Percentiles rank a stretch among this genome's conserved stretches.
Evolutionary conservation across 2,888 invertebrate species (phyloP).

Genomic region (Drosophila fulvimacula): DNA sequence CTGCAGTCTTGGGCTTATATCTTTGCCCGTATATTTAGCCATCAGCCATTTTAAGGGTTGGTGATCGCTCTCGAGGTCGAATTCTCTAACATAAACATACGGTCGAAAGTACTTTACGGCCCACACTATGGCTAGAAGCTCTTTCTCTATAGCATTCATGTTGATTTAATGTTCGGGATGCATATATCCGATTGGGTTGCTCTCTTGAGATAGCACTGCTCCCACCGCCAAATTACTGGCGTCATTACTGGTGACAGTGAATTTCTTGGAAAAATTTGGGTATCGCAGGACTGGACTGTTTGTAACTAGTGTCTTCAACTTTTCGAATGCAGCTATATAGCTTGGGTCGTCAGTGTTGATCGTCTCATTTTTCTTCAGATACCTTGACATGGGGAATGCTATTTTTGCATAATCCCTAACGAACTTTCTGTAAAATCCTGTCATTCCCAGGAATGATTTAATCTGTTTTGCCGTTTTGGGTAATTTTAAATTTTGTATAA

Average conservation of each 20-base stretch:
- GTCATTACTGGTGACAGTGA: slow-evolving; percentile 1
- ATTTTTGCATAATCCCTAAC: slow-evolving; percentile 16
- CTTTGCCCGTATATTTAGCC: slow-evolving; percentile 4
- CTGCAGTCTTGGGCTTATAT: not conserved
- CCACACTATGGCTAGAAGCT: not conserved
- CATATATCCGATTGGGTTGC: not conserved
- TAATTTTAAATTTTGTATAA: slow-evolving; percentile 1
- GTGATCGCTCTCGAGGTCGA: not conserved
- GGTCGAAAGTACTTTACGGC: slow-evolving; percentile 1
- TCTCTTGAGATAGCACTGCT: not conserved
- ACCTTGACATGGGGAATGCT: not conserved
- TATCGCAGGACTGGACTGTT: not conserved
- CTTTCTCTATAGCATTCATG: not conserved
- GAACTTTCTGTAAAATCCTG: slow-evolving; percentile 20
- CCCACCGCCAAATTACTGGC: slow-evolving; percentile 5
- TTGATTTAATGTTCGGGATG: not conserved
- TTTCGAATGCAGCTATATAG: slow-evolving; percentile 36
- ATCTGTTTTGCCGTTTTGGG: slow-evolving; percentile 21
- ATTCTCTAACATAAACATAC: not conserved
- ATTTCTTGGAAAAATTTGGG: slow-evolving; percentile 2
- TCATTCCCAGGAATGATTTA: slow-evolving; percentile 23
- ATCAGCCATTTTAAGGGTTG: slow-evolving; percentile 3
- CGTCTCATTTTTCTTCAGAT: slow-evolving; percentile 5
- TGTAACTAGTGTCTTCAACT: slow-evolving; percentile 10
- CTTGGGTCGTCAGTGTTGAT: slow-evolving; percentile 8